Base-by-base conservation (phyloP, 2,888 invertebrate genomes). In the Ferrisia virgata region DNA sequence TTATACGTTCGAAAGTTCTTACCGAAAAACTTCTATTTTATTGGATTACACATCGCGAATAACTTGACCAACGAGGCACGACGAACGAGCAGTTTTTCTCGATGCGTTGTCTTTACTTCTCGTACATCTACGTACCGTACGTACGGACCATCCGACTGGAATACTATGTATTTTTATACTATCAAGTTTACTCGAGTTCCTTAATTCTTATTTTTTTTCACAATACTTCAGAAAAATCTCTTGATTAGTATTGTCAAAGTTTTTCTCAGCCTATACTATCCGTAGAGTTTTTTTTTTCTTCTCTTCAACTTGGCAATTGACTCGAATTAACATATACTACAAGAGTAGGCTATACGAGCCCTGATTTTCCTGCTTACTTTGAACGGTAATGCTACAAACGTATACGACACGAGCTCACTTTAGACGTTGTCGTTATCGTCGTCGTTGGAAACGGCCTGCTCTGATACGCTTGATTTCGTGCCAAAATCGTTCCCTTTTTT, bases 11-110 rank as follows among this genome's bases (percentile, higher is more conserved):
- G 58, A 64, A 64, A 64, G 58, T 64, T 47, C 47, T 47, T 64
- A 64, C 58, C 58, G 58, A 64, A 64, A 64, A 64, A 64, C 58
- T 64, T 64, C 28, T 13, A 64, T 64, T 64, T 64, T 64, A 64
- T 64, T 64, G 58, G 28, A 64, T 64, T 64, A 64, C 58, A 11
- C 28, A 11, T 64, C 58, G 58, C 58, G 58, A 64, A 64, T 64
- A 64, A 64, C 58, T 64, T 64, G 28, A 64, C 58, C 47, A 47
- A 28, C 58, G 58, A 64, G 53, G 18, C 18, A 40, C 40, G 40
- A 40, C 40, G 40, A 40, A 13, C 40, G 13, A 40, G 43, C 43
- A 43, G 43, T 47, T 47, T 47, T 47, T 18, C 47, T n/a, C 18
- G 47, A 4, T 2, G 18, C 36, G 0, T 47, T 18, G 47, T 47